These are phyloP conservation scores for Lepus oiostolus DNA, from an alignment of 2,797 vertebrate genomes.

Conservation along the genomic window DNA sequence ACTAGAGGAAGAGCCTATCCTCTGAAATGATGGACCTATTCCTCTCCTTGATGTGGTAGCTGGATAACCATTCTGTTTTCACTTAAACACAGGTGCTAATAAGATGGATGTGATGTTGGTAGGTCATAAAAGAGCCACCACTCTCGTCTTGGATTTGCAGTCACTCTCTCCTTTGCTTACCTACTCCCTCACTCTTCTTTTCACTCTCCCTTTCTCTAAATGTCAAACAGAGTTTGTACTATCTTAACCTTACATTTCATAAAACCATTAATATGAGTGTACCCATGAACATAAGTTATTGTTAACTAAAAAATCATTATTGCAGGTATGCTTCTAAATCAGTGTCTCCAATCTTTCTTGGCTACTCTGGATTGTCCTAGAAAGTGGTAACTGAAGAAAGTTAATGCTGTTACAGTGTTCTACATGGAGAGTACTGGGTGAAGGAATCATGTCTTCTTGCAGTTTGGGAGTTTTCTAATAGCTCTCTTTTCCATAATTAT, in stretches of 20 bases:
- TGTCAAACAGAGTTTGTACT: neutral
- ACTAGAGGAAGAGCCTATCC: neutral
- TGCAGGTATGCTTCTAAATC: neutral
- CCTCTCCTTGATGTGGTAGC: neutral
- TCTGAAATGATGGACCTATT: neutral
- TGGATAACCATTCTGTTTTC: neutral
- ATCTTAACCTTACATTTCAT: neutral
- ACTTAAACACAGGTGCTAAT: neutral
- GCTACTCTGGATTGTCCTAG: neutral
- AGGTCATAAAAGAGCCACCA: neutral
- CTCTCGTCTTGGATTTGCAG: neutral
- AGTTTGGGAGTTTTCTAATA: neutral
- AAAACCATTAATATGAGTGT: neutral
- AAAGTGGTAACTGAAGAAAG: constrained; percentile 37
- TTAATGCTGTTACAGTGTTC: neutral
- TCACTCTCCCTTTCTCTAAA: neutral
- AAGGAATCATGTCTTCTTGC: neutral
- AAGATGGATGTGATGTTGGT: neutral
- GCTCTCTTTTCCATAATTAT: neutral
- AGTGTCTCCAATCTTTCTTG: neutral
- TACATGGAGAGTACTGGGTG: neutral
- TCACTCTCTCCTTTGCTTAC: neutral
- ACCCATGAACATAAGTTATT: neutral
- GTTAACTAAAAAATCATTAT: neutral
- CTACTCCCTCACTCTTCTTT: neutral